A percentile compares a stretch with the other conserved stretches of the same genome.
phyloP scores from a whole-genome alignment of 2,113 vertebrate genomes.

The Brachyhypopomus occidentalis region DNA sequence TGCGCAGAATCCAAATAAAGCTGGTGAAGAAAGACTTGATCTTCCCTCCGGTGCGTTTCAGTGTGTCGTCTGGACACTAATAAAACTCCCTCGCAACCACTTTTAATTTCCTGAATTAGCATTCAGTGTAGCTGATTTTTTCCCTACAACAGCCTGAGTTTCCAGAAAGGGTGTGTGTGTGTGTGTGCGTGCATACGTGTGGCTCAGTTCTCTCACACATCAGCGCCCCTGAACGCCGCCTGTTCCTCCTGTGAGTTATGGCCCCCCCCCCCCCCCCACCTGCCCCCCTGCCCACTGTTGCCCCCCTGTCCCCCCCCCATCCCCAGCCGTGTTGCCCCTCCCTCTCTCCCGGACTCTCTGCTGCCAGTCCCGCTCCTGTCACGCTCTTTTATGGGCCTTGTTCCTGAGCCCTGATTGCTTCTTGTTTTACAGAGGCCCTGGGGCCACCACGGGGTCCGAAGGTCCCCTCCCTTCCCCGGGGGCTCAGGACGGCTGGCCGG shows the following conservation, averaged over 20 bases:
- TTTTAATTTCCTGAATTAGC: conserved; percentile 33
- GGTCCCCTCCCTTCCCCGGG: background rate
- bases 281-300: conserved; percentile 17
- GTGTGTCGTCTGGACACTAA: background rate
- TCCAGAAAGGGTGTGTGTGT: background rate
- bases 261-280: conserved; percentile 2
- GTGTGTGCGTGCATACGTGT: conserved; percentile 11
- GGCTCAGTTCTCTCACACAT: conserved; percentile 48
- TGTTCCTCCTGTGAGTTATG: conserved; percentile 43
- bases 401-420: conserved; percentile 49
- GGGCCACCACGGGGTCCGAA: background rate
- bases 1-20: background rate
- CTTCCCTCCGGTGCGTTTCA: background rate
- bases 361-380: conserved; percentile 35
- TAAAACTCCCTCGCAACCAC: background rate
- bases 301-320: conserved; percentile 13
- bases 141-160: background rate
- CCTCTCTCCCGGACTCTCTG: conserved; percentile 34
- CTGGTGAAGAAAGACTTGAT: background rate
- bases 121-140: conserved; percentile 5
- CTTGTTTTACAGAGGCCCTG: conserved; percentile 46
- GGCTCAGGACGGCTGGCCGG: background rate
- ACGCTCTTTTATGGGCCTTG: conserved; percentile 41
- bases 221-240: conserved; percentile 34
- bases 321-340: background rate